Percentiles rank a stretch among this genome's conserved stretches.
These are phyloP conservation scores for Elanus axillaris DNA, from an alignment of 2,113 vertebrate genomes.

Conservation along the genomic window DNA sequence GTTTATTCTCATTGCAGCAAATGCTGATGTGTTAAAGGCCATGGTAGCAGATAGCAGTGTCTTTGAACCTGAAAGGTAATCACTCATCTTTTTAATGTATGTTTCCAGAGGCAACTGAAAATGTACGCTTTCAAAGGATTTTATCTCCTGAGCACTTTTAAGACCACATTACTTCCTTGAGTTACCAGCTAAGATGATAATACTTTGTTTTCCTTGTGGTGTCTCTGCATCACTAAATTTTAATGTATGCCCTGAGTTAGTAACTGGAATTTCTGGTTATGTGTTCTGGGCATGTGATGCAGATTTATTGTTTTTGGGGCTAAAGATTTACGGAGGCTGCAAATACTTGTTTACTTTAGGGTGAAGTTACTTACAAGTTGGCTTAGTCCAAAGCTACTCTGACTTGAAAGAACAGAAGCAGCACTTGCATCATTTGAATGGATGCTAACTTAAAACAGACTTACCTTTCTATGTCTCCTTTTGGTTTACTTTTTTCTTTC, in stretches of 20 bases:
- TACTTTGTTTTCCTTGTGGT: background rate
- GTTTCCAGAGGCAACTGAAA: background rate
- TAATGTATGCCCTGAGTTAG: background rate
- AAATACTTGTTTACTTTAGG: background rate
- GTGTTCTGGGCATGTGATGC: background rate
- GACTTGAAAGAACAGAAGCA: background rate
- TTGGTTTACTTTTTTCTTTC: background rate
- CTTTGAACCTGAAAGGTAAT: constrained; percentile 87
- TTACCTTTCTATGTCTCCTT: background rate
- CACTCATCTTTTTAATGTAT: background rate
- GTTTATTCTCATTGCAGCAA: constrained; percentile 77
- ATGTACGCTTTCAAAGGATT: background rate
- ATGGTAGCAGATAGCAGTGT: constrained; percentile 86
- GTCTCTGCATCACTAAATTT: background rate
- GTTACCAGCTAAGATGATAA: background rate
- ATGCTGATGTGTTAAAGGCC: constrained; percentile 90
- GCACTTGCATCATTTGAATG: background rate
- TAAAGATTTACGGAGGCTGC: background rate
- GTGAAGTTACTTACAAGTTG: background rate
- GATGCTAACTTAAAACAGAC: background rate
- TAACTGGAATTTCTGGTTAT: background rate
- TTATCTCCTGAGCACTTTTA: background rate
- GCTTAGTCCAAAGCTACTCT: background rate
- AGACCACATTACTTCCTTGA: background rate
- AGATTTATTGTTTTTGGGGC: background rate